Percentiles rank a stretch among this genome's conserved stretches.
phyloP scores from a whole-genome alignment of 2,888 invertebrate species.

The Odontomyia ornata region DNA sequence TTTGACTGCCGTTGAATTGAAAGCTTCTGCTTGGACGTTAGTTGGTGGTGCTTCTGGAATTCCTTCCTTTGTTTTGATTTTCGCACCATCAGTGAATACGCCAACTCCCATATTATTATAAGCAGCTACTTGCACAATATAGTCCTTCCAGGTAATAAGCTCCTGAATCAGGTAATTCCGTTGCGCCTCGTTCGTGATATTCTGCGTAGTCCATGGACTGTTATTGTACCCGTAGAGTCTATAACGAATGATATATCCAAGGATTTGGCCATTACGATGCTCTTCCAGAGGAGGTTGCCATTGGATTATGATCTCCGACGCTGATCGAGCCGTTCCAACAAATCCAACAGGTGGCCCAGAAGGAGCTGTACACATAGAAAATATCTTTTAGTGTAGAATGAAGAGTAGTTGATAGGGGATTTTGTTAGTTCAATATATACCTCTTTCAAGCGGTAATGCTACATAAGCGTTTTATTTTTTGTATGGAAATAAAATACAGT shows the following conservation, averaged over 20 bases:
- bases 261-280: constrained; percentile 92
- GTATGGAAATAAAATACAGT: constrained; percentile 47
- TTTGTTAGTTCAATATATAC: constrained; percentile 55
- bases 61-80: constrained; percentile 96
- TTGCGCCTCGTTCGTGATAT: constrained; percentile 92
- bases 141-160: constrained; percentile 97
- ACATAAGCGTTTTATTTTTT: constrained; percentile 57
- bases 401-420: not conserved
- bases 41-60: constrained; percentile 93
- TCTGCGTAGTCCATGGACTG: constrained; percentile 90
- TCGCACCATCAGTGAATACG: constrained; percentile 87
- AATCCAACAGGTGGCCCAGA: constrained; percentile 95
- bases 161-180: constrained; percentile 90
- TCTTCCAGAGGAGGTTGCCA: constrained; percentile 97
- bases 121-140: constrained; percentile 94
- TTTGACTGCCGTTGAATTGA: constrained; percentile 85
- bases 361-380: constrained; percentile 74
- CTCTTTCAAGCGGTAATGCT: constrained; percentile 64
- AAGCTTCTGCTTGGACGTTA: constrained; percentile 77
- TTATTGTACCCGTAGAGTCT: constrained; percentile 90
- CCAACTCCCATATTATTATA: constrained; percentile 97
- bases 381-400: constrained; percentile 37
- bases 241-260: constrained; percentile 93
- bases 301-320: constrained; percentile 94
- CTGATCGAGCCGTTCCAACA: constrained; percentile 92